Evolutionary conservation across 2,797 vertebrate genomes (phyloP), one percentile per base, ranked within the genome.

Genomic region (Nothura maculosa): DNA sequence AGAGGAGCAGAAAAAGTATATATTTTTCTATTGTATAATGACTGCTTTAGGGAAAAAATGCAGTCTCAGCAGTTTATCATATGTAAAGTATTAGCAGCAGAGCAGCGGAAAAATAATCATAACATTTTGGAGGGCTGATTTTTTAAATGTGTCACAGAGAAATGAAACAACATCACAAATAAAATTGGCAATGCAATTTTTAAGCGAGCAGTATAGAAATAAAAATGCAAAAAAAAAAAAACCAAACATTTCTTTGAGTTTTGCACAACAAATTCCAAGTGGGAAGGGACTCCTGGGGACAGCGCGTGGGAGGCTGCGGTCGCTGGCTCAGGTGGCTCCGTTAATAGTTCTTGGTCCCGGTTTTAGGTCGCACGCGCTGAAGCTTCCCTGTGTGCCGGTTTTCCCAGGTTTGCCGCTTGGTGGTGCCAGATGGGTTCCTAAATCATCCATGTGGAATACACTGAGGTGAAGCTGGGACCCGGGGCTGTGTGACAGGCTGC

Each of bases 391-490:
- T 38, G 38, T 42, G 58, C 8, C 42, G 47, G 47, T 25, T 87
- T 94, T 76, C 85, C 38, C 84, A 48, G 3, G 47, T 83, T 78
- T 93, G 62, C 93, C 95, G 85, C 94, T 90, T 90, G 95, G 93
- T 96, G 94, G 94, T 94, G 96, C 94, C 81, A 92, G 18, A 75
- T 24, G 24, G 84, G 85, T 87, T 89, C 66, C 24, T 62, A 90
- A 87, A 47, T 73, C 62, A 28, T 63, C 47, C 54, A 12, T 11
- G n/a, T 11, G 25, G 68, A 40, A 38, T 24, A 2, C 63, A 55
- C 9, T 0, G 6, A 61, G 72, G 18, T 42, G 30, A 45, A 55
- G 34, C 11, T 32, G 5, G 32, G 7, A 21, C 20, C 22, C 42
- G 54, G 68, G n/a, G 18, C 7, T 0, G 5, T 40, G 24, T 1